phyloP scores from a whole-genome alignment of 2,888 invertebrate genomes.

The Watsonalla cultraria region DNA sequence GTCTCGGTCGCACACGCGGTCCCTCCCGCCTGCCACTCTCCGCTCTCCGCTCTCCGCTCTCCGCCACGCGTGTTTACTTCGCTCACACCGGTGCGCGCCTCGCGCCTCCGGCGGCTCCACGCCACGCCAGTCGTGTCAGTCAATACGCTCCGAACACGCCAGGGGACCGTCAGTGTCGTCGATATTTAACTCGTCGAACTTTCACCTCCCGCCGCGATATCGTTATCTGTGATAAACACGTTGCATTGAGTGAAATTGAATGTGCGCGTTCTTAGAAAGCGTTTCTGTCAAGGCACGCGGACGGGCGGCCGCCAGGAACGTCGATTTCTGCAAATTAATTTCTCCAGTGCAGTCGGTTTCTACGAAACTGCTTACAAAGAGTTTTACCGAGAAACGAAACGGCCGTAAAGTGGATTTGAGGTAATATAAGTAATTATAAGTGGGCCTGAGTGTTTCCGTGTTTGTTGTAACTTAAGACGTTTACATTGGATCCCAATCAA shows the following conservation, averaged over 20 bases:
- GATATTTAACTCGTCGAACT: constrained; percentile 54
- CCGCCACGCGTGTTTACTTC: constrained; percentile 22
- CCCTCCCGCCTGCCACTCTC: constrained; percentile 20
- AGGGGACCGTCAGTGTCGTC: constrained; percentile 47
- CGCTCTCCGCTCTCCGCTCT: constrained; percentile 11
- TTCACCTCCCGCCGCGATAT: constrained; percentile 71
- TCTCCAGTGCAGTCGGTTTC: constrained; percentile 70
- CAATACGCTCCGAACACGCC: constrained; percentile 58
- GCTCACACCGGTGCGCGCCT: constrained; percentile 15
- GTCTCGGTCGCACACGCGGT: constrained; percentile 26
- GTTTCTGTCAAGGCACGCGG: constrained; percentile 58
- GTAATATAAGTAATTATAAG: constrained; percentile 72
- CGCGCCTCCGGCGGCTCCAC: constrained; percentile 28
- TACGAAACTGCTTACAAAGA: constrained; percentile 74
- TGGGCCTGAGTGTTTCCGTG: constrained; percentile 72
- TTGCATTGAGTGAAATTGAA: constrained; percentile 69
- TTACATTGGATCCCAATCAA: constrained; percentile 77
- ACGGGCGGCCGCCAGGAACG: constrained; percentile 49
- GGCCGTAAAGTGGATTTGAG: constrained; percentile 74
- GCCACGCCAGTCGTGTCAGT: constrained; percentile 25
- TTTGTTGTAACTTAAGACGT: constrained; percentile 58
- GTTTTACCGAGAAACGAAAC: constrained; percentile 73
- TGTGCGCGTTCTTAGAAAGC: constrained; percentile 69
- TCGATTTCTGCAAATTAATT: constrained; percentile 74
- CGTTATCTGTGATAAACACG: constrained; percentile 69